Conservation (phyloP, 2,797 vertebrate species). For the Neosilurus mollespiculum region DNA sequence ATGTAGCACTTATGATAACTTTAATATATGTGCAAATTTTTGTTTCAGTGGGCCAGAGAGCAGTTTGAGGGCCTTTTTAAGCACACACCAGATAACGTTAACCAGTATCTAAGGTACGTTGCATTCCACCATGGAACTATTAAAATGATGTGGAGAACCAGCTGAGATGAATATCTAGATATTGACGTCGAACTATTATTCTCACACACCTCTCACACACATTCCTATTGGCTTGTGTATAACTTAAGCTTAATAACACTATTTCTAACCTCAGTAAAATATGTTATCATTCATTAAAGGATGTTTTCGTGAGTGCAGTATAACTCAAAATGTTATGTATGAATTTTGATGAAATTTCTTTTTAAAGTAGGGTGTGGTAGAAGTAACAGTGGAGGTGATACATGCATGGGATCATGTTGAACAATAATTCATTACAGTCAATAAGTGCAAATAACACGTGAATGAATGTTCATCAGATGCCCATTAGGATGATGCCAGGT, state of each 20-base stretch:
- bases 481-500: too few relatives aligned
- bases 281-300: too few relatives aligned
- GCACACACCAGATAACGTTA: conserved; percentile 76
- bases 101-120: conserved; percentile 74
- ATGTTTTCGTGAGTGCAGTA: too few relatives aligned
- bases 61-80: conserved; percentile 88
- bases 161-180: background rate
- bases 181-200: background rate
- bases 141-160: background rate
- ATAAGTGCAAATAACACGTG: too few relatives aligned
- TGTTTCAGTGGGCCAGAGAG: conserved; percentile 84
- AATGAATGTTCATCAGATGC: too few relatives aligned
- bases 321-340: too few relatives aligned
- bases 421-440: too few relatives aligned
- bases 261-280: background rate
- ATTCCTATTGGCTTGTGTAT: background rate
- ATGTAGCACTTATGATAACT: background rate
- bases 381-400: too few relatives aligned
- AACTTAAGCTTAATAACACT: background rate
- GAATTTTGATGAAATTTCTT: too few relatives aligned
- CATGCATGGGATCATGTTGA: too few relatives aligned
- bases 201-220: background rate
- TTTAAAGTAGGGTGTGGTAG: too few relatives aligned
- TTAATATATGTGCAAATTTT: background rate
- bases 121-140: background rate